Evolutionary conservation across 1,140 invertebrate species (phyloP).

Genomic region (Drosophila nebulosa): DNA sequence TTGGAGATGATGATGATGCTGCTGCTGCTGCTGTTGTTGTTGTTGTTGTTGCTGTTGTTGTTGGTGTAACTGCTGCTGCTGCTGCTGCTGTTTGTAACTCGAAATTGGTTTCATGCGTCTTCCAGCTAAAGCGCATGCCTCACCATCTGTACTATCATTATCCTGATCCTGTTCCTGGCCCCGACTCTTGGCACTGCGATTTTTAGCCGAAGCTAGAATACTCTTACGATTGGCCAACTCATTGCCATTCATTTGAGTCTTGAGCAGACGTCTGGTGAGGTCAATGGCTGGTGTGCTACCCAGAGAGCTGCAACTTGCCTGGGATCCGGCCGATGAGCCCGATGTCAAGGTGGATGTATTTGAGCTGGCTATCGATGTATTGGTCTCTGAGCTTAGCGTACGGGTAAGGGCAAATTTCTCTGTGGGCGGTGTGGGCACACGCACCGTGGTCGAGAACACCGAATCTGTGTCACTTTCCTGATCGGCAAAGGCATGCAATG

Average conservation of each 20-base stretch:
- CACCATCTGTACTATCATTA: conserved; percentile 80
- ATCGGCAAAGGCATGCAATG: conserved; percentile 49
- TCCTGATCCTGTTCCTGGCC: conserved; percentile 60
- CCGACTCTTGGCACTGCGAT: conserved; percentile 85
- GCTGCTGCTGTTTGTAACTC: conserved; percentile 66
- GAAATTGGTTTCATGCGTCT: conserved; percentile 65
- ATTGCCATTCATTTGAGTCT: conserved; percentile 82
- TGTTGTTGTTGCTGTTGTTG: conserved; percentile 39
- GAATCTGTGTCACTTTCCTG: conserved; percentile 93
- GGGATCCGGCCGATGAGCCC: conserved; percentile 83
- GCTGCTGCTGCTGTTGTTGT: conserved; percentile 24
- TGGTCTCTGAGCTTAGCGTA: conserved; percentile 85
- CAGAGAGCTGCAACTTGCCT: conserved; percentile 85
- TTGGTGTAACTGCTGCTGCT: conserved; percentile 55
- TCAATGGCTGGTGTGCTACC: conserved; percentile 83
- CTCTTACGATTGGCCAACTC: conserved; percentile 89
- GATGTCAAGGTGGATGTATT: conserved; percentile 86
- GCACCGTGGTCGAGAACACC: conserved; percentile 87
- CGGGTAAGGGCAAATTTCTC: conserved; percentile 82
- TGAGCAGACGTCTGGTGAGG: conserved; percentile 85
- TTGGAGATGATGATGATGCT: background rate
- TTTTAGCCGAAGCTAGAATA: conserved; percentile 92
- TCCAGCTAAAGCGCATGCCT: conserved; percentile 62
- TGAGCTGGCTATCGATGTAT: conserved; percentile 84
- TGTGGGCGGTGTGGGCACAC: conserved; percentile 81